Base-by-base conservation (phyloP, 2,797 vertebrate genomes). In the Gymnodraco acuticeps region DNA sequence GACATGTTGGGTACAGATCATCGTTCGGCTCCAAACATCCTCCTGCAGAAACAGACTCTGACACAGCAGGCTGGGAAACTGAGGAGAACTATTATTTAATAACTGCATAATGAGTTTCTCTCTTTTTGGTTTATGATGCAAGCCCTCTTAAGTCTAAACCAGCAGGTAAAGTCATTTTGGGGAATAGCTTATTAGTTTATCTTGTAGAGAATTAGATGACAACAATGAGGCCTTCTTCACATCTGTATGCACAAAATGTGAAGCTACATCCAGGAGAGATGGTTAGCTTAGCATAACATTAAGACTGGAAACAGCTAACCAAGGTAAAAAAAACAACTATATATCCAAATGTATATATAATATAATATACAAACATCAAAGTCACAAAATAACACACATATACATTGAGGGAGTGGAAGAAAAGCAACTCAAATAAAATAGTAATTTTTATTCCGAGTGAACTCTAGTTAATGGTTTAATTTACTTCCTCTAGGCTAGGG, bases 21-120 rank as follows among this genome's bases (percentile, higher is more conserved):
- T 33, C 33, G 45, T 66, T 54, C 52, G 64, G 43, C 47, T 47
- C 15, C 19, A 41, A 47, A 52, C 47, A 59, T 48, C 54, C 31
- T 69, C 58, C 65, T 76, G 62, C 62, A 70, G 62, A 45, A 58
- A 46, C 68, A 53, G 41, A 62, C 43, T 23, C 10, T 47, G 59
- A 14, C 19, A 41, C 2, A 62, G 61, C 70, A 23, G 46, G 42
- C 65, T 31, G 64, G 41, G 38, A 43, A 6, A 50, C 11, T 62
- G 45, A 48, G 23, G 48, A 50, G 23, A 65, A 51, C 23, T 51
- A 15, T 59, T 66, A 52, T 54, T 73, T 15, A 47, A 52, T 41
- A 27, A 12, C n/a, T 51, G 23, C 59, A 60, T 60, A 46, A 62
- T 58, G 46, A 23, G 5, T 59, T 64, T 47, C 15, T 62, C 11